A percentile compares a stretch with the other conserved stretches of the same genome.
Conservation (phyloP, 2,888 invertebrate species). For the Hirtodrosophila trivittata region DNA sequence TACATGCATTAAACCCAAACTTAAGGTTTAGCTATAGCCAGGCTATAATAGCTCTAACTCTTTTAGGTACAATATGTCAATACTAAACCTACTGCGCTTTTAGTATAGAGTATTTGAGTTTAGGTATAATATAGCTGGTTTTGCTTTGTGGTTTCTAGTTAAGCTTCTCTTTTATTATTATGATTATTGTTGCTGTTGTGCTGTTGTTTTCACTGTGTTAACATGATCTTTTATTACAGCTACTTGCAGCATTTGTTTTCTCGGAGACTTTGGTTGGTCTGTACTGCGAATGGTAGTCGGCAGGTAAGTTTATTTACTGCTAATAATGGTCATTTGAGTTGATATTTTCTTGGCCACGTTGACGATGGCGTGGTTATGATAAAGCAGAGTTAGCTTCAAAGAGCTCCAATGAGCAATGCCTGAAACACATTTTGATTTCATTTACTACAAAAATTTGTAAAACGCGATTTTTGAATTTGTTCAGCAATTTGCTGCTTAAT, state of each 20-base stretch:
- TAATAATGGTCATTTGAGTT: conserved; percentile 82
- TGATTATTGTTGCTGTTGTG: conserved; percentile 34
- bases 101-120: conserved; percentile 26
- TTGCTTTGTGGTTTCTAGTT: conserved; percentile 1
- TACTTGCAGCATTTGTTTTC: conserved; percentile 41
- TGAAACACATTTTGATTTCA: conserved; percentile 51
- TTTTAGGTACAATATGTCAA: no score
- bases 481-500: conserved; percentile 82
- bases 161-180: conserved; percentile 33
- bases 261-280: conserved; percentile 18
- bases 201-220: conserved; percentile 61
- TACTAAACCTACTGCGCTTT: no score
- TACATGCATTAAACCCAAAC: no score
- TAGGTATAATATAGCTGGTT: no score
- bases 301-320: conserved; percentile 76
- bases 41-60: no score
- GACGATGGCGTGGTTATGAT: conserved; percentile 75
- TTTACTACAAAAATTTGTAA: conserved; percentile 74
- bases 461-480: conserved; percentile 82
- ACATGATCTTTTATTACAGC: conserved; percentile 81
- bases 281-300: conserved; percentile 16
- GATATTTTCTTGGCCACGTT: conserved; percentile 52
- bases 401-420: conserved; percentile 33
- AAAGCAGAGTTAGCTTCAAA: conserved; percentile 43
- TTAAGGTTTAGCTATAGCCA: no score